phyloP scores from a whole-genome alignment of 1,140 invertebrate genomes.

The Anastatus disparis region DNA sequence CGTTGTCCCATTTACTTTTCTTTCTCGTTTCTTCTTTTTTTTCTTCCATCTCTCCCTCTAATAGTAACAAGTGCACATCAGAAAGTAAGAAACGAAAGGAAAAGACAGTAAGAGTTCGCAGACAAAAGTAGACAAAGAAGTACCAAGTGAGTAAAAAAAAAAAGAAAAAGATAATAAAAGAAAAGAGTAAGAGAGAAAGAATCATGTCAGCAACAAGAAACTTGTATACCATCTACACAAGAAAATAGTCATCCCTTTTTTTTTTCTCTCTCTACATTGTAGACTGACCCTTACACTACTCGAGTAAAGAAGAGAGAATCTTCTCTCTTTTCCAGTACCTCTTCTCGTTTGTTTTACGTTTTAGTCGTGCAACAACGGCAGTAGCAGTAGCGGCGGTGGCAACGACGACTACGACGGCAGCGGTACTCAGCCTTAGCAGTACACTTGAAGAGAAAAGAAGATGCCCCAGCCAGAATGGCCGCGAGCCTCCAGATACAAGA shows the following conservation, averaged over 20 bases:
- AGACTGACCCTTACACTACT: constrained; percentile 35
- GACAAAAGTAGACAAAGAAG: neutral
- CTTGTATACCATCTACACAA: constrained; percentile 14
- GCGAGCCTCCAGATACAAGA: constrained; percentile 16
- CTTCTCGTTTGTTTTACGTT: constrained; percentile 39
- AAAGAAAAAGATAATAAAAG: constrained; percentile 4
- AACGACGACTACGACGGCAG: too few relatives aligned
- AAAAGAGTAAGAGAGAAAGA: neutral
- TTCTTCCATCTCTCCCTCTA: too few relatives aligned
- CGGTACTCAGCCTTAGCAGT: constrained; percentile 1
- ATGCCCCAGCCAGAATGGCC: constrained; percentile 31
- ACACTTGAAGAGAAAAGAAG: constrained; percentile 28
- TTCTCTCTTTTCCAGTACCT: constrained; percentile 30
- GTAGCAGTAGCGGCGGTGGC: too few relatives aligned
- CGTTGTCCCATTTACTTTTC: constrained; percentile 26
- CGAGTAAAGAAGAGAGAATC: neutral
- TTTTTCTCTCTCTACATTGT: too few relatives aligned
- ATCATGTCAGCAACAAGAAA: constrained; percentile 18
- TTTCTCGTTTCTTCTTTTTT: too few relatives aligned
- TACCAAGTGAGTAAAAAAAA: constrained; percentile 27
- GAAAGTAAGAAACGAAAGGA: too few relatives aligned
- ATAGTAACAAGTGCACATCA: constrained; percentile 20
- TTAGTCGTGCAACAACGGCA: constrained; percentile 24
- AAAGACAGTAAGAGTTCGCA: neutral
- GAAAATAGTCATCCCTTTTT: constrained; percentile 19